Conservation (phyloP, 2,113 vertebrate genomes). For the Bambusicola thoracicus region DNA sequence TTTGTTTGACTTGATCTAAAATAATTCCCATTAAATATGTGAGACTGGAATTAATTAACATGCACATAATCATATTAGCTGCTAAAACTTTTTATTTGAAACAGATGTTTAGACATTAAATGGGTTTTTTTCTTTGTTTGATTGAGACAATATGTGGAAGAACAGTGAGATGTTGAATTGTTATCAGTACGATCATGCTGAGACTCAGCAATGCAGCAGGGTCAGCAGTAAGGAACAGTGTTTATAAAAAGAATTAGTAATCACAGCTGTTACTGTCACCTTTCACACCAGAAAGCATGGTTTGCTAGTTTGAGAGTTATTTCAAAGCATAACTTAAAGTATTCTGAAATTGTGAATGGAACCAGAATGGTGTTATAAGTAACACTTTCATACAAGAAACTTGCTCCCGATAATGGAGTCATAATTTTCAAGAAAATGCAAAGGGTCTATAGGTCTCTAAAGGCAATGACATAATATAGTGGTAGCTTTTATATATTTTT, state of each 20-base stretch:
- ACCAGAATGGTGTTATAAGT: neutral
- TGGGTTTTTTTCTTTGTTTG: neutral
- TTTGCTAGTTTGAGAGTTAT: neutral
- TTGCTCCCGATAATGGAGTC: neutral
- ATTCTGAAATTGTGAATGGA: neutral
- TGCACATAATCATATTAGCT: neutral
- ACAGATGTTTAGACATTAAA: neutral
- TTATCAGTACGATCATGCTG: neutral
- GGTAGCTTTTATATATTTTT: neutral
- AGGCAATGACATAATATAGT: neutral
- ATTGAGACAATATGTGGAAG: neutral
- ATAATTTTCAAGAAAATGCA: neutral
- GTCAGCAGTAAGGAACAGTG: neutral
- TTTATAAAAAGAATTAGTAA: neutral
- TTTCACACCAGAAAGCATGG: slow-evolving; percentile 17
- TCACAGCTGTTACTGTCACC: neutral
- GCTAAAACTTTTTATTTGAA: neutral
- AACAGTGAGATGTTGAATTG: neutral
- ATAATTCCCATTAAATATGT: neutral
- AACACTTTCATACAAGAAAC: neutral
- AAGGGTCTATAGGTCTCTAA: neutral
- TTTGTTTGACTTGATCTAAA: neutral
- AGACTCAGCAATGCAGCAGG: neutral
- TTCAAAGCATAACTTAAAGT: neutral
- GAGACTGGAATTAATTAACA: neutral